phyloP scores from a whole-genome alignment of 2,113 vertebrate species.

The Phycodurus eques region DNA sequence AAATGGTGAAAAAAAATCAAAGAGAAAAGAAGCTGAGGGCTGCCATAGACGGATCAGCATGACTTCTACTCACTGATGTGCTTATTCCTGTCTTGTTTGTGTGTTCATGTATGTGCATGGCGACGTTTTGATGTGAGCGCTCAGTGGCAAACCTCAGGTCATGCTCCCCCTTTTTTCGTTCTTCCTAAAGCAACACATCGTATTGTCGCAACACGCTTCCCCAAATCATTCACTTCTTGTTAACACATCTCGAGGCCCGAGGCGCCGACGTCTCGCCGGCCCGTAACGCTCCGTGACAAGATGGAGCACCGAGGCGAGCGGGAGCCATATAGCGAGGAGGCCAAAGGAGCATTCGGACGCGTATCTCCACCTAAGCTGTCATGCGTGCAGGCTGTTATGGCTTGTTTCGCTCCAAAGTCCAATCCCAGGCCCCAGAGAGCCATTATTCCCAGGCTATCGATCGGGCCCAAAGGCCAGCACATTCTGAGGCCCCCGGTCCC shows the following conservation, averaged over 20 bases:
- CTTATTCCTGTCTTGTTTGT: conserved; percentile 54
- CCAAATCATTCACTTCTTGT: conserved; percentile 73
- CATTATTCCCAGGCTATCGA: conserved; percentile 93
- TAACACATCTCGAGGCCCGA: conserved; percentile 69
- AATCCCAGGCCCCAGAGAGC: conserved; percentile 82
- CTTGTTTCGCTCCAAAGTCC: conserved; percentile 86
- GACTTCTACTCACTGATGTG: conserved; percentile 52
- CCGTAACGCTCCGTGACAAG: conserved; percentile 65
- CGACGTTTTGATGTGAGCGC: conserved; percentile 63
- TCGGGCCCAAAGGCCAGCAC: conserved; percentile 85
- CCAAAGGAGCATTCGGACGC: conserved; percentile 73
- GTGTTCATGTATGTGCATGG: conserved; percentile 24
- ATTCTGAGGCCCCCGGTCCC: conserved; percentile 87
- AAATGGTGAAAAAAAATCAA: conserved; percentile 68
- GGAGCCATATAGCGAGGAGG: conserved; percentile 63
- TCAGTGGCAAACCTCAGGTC: conserved; percentile 66
- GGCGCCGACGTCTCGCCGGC: conserved; percentile 67
- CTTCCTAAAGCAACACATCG: conserved; percentile 41
- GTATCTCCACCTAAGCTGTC: conserved; percentile 81
- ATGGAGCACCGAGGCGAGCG: conserved; percentile 66
- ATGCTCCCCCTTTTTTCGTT: conserved; percentile 13
- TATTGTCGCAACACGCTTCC: conserved; percentile 58
- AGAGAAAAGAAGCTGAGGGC: conserved; percentile 69
- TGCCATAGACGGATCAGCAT: conserved; percentile 70
- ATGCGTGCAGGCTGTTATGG: conserved; percentile 79